Evolutionary conservation across 2,797 vertebrate genomes (phyloP).

Genomic region (Glyptemys insculpta): DNA sequence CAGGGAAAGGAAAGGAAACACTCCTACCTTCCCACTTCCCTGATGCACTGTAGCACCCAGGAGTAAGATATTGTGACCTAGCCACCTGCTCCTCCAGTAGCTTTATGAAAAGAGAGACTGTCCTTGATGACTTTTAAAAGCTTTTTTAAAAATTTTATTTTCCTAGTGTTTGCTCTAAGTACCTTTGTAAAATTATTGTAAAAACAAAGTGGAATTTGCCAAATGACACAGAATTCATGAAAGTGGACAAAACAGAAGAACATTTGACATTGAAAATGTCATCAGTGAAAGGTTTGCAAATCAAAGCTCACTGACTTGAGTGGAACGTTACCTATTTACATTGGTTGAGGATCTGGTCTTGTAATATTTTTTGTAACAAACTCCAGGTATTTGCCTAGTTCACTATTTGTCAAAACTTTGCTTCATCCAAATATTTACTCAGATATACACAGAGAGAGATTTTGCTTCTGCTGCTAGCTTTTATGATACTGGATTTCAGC

Average conservation of each 20-base stretch:
- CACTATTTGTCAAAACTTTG: slow-evolving; percentile 18
- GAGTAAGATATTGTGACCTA: background rate
- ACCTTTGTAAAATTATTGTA: background rate
- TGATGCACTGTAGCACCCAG: slow-evolving; percentile 24
- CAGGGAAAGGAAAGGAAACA: slow-evolving; percentile 49
- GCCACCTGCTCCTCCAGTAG: slow-evolving; percentile 45
- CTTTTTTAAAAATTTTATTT: background rate
- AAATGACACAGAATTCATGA: fast-evolving
- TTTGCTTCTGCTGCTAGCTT: slow-evolving; percentile 50
- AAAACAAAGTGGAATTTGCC: background rate
- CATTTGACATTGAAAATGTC: background rate
- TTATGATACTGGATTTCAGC: background rate
- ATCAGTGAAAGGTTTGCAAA: background rate
- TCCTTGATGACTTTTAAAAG: slow-evolving; percentile 18
- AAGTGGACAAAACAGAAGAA: background rate
- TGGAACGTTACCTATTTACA: fast-evolving
- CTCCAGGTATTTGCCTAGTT: slow-evolving; percentile 54
- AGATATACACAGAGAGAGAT: slow-evolving; percentile 16
- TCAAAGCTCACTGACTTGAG: background rate
- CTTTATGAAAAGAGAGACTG: background rate
- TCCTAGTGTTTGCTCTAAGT: background rate
- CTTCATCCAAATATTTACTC: slow-evolving; percentile 31
- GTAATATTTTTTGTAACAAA: slow-evolving; percentile 4
- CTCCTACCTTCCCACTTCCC: slow-evolving; percentile 51
- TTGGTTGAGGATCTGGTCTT: background rate